A percentile compares a stretch with the other conserved stretches of the same genome.
Conservation (phyloP, 2,797 vertebrate genomes). For the Dermochelys coriacea region DNA sequence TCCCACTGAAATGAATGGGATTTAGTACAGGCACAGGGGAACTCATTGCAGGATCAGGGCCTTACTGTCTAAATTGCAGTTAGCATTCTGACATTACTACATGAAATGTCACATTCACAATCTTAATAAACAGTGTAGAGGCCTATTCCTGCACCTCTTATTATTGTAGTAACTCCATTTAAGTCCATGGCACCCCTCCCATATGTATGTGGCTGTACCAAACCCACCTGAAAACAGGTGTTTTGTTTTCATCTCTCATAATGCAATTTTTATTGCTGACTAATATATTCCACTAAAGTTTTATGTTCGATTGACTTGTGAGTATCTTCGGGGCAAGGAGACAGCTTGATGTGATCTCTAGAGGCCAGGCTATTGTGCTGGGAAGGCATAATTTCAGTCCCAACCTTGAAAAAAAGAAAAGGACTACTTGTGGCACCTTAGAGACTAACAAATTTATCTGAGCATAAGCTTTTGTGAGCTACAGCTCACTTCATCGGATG, state of each 20-base stretch:
- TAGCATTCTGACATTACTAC: background rate
- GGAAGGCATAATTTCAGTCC: background rate
- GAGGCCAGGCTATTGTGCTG: accelerated
- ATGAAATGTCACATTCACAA: background rate
- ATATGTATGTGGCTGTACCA: background rate
- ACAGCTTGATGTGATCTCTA: background rate
- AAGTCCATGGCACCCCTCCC: background rate
- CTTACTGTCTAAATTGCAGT: background rate
- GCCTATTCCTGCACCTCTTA: accelerated
- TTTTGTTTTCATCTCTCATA: background rate
- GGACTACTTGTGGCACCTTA: too few species aligned
- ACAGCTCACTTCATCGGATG: too few species aligned
- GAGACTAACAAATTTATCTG: too few species aligned
- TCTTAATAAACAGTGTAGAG: background rate
- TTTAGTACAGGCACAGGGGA: background rate
- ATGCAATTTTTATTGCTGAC: background rate
- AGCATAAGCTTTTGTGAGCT: too few species aligned
- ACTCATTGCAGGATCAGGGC: background rate
- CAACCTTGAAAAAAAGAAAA: background rate
- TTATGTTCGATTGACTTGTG: background rate
- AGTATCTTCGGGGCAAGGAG: background rate
- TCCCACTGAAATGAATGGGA: background rate
- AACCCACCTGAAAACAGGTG: background rate
- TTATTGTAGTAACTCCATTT: accelerated
- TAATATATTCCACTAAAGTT: background rate